Evolutionary conservation across 2,797 vertebrate species (phyloP).

Genomic region (Tapirus indicus): DNA sequence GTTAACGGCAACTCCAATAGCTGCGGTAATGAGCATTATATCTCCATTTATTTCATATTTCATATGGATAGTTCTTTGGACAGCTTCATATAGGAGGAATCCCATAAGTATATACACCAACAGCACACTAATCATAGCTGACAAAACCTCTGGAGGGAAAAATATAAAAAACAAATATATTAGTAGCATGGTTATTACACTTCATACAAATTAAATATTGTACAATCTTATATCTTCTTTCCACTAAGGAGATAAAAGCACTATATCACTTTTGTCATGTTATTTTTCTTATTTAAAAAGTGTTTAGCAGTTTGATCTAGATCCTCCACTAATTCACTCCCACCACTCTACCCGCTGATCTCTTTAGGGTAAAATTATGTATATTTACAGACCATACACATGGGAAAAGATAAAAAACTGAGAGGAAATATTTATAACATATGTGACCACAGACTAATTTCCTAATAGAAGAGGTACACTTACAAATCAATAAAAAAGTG

Average conservation of each 20-base stretch:
- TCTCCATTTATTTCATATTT: conserved; percentile 98
- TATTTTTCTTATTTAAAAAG: conserved; percentile 29
- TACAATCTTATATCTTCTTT: not conserved
- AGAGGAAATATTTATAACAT: not conserved
- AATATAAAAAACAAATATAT: conserved; percentile 69
- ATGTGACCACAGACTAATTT: not conserved
- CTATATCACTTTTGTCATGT: not conserved
- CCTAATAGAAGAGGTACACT: not conserved
- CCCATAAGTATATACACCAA: conserved; percentile 97
- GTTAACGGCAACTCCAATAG: conserved; percentile 97
- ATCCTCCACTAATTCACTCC: not conserved
- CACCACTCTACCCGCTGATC: not conserved
- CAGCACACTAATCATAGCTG: conserved; percentile 95
- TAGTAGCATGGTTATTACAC: conserved; percentile 42
- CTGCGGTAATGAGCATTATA: conserved; percentile 98
- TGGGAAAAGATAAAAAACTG: conserved; percentile 8
- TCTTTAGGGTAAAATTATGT: not conserved
- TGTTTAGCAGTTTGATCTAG: not conserved
- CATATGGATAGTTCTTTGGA: conserved; percentile 96
- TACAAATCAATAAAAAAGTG: not conserved
- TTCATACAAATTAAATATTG: not conserved
- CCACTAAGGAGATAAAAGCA: conserved; percentile 6
- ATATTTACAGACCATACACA: not conserved
- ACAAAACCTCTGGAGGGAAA: conserved; percentile 94
- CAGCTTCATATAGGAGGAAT: conserved; percentile 95